A percentile compares a stretch with the other conserved stretches of the same genome.
phyloP scores from a whole-genome alignment of 2,888 invertebrate genomes.

The Therioaphis trifolii region DNA sequence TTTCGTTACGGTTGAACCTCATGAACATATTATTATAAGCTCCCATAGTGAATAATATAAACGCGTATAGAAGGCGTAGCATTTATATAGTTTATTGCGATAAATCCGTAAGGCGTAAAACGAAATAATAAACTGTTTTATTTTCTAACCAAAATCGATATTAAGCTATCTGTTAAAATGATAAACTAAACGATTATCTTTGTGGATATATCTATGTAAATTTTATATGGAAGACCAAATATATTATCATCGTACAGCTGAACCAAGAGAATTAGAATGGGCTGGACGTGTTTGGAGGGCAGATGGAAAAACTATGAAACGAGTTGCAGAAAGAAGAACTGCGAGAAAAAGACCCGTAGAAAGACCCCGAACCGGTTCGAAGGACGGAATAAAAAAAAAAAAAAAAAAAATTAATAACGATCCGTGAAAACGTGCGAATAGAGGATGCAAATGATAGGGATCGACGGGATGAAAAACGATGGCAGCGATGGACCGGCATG shows the following conservation, averaged over 20 bases:
- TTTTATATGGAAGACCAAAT: no score
- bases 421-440: constrained; percentile 3
- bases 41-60: no score
- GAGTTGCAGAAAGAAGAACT: not conserved
- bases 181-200: no score
- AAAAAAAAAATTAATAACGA: not conserved
- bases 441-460: constrained; percentile 21
- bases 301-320: not conserved
- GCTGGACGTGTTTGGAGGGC: not conserved
- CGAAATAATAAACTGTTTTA: no score
- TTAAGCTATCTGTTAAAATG: no score
- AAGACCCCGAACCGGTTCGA: constrained; percentile 1
- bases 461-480: not conserved
- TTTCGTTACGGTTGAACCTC: no score
- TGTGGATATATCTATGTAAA: no score
- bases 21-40: no score
- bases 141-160: no score
- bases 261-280: not conserved
- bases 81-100: no score
- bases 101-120: no score
- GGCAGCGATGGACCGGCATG: constrained; percentile 22
- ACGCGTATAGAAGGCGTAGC: no score
- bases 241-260: not conserved
- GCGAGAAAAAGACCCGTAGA: not conserved
- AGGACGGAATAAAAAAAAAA: not conserved